Percentiles rank a stretch among this genome's conserved stretches.
phyloP scores from a whole-genome alignment of 2,888 invertebrate genomes.

The Yponomeuta malinellus region DNA sequence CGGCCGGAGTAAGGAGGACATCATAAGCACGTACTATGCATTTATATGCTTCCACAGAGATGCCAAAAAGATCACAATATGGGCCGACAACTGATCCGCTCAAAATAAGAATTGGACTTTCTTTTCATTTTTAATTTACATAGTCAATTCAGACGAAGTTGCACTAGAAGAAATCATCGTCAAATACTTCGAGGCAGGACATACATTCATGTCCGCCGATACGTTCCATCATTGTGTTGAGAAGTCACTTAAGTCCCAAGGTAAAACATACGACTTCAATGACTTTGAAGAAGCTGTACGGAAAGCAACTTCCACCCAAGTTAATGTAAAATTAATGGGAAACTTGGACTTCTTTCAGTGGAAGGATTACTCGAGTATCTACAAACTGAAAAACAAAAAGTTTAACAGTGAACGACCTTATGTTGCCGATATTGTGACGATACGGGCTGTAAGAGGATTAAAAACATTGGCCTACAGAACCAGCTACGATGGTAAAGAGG shows the following conservation, averaged over 20 bases:
- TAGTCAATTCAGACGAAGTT: background rate
- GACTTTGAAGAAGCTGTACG: conserved; percentile 6
- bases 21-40: too few species aligned
- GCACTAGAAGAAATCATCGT: conserved; percentile 1
- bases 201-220: conserved; percentile 17
- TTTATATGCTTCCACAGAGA: too few species aligned
- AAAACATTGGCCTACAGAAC: too few species aligned
- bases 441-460: too few species aligned
- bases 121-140: background rate
- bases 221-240: conserved; percentile 16
- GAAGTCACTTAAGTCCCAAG: background rate
- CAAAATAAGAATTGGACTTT: conserved; percentile 6
- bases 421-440: too few species aligned
- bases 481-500: too few species aligned
- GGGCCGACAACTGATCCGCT: background rate
- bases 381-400: too few species aligned
- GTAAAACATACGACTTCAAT: background rate
- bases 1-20: too few species aligned
- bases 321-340: conserved; percentile 4
- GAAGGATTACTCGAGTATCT: conserved; percentile 1
- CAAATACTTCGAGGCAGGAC: conserved; percentile 17
- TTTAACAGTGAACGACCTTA: too few species aligned
- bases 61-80: too few species aligned
- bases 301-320: background rate
- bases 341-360: conserved; percentile 4